Percentiles rank a stretch among this genome's conserved stretches.
Conservation (phyloP, 1,140 invertebrate genomes). For the Gonatopus flavifemur region DNA sequence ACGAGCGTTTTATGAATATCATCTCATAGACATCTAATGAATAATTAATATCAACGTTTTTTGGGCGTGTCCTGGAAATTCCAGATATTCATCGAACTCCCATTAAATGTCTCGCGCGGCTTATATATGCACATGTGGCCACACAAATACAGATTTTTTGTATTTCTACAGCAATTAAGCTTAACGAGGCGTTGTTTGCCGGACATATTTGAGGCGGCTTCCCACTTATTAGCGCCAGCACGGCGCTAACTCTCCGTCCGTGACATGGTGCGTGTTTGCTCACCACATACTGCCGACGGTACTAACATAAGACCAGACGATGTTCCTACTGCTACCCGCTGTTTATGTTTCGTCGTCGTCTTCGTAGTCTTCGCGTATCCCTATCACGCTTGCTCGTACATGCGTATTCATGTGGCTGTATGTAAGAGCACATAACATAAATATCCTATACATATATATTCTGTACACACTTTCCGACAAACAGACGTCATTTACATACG, state of each 20-base stretch:
- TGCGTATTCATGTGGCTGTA: constrained; percentile 7
- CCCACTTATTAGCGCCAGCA: constrained; percentile 43
- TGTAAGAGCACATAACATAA: too few species aligned
- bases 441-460: too few species aligned
- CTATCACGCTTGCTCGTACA: too few species aligned
- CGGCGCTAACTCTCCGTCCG: constrained; percentile 37
- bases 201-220: constrained; percentile 44
- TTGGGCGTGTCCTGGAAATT: too few species aligned
- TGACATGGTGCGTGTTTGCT: constrained; percentile 36
- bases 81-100: too few species aligned
- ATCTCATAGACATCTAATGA: too few species aligned
- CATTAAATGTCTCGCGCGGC: too few species aligned
- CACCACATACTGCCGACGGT: constrained; percentile 18
- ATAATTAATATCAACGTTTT: too few species aligned
- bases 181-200: constrained; percentile 44
- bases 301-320: constrained; percentile 12
- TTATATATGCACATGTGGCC: too few species aligned
- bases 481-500: constrained; percentile 35
- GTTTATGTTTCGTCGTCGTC: constrained; percentile 12
- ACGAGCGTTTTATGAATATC: too few species aligned
- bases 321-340: constrained; percentile 14
- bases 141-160: too few species aligned
- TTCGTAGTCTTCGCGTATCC: constrained; percentile 3
- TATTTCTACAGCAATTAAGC: constrained; percentile 41
- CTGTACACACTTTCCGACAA: constrained; percentile 15